These are phyloP conservation scores for Urocitellus parryii DNA, from an alignment of 2,113 vertebrate genomes.

Conservation along the genomic window DNA sequence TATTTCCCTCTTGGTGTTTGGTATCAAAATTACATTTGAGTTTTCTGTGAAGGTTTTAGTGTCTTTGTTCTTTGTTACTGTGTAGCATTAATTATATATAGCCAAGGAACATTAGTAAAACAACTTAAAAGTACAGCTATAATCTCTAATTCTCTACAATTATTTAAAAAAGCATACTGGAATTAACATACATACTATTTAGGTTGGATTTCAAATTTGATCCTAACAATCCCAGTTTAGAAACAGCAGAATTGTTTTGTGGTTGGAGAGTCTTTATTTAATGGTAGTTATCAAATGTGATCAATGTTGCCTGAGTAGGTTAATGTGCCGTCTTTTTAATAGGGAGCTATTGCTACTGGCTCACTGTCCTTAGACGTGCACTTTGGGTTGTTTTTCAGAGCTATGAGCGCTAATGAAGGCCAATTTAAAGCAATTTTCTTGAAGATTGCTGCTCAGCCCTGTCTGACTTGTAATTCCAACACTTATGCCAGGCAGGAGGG, in stretches of 20 bases:
- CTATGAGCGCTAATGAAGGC: slow-evolving; percentile 73
- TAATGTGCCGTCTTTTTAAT: slow-evolving; percentile 55
- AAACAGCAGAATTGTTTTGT: slow-evolving; percentile 51
- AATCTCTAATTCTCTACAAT: slow-evolving; percentile 35
- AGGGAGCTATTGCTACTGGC: slow-evolving; percentile 49
- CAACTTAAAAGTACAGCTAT: background rate
- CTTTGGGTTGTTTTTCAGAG: slow-evolving; percentile 72
- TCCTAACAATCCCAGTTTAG: slow-evolving; percentile 13
- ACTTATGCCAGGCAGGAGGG: slow-evolving; percentile 71
- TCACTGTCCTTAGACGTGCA: slow-evolving; percentile 37
- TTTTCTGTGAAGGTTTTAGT: slow-evolving; percentile 26
- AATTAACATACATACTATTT: background rate
- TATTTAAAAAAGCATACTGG: slow-evolving; percentile 7
- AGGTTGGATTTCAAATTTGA: slow-evolving; percentile 11
- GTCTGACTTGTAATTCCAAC: slow-evolving; percentile 76
- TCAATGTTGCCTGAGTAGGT: slow-evolving; percentile 1
- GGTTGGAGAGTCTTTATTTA: slow-evolving; percentile 43
- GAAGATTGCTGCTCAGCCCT: slow-evolving; percentile 70
- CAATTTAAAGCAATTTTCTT: slow-evolving; percentile 83
- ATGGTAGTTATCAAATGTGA: slow-evolving; percentile 25
- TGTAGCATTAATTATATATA: slow-evolving; percentile 18
- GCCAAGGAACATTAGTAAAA: slow-evolving; percentile 39
- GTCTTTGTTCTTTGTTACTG: slow-evolving; percentile 44
- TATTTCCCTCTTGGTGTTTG: slow-evolving; percentile 53
- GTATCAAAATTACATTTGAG: slow-evolving; percentile 25